Evolutionary conservation across 2,113 vertebrate species (phyloP), one percentile per base, ranked within the genome.

Genomic region (Lepus timidus): DNA sequence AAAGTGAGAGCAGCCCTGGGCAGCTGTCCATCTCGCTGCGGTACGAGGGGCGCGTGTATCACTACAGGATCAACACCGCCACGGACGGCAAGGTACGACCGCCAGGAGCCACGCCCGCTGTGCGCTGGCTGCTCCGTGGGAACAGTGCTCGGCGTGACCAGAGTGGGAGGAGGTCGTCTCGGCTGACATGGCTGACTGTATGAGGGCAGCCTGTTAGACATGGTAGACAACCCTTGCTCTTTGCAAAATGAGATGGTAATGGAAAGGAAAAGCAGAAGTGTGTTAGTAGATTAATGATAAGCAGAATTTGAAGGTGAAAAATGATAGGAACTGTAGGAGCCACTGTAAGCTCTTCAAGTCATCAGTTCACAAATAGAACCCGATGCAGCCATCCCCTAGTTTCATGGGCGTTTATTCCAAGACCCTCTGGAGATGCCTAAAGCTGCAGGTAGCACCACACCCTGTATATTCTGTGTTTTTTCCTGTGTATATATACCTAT

Each of bases 1-100:
- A 99, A 87, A 99, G 99, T 11, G 99, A 99, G 98, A 99, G 99
- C 98, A 99, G 99, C 98, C 99, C 99, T 0, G 99, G 99, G 44
- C 99, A 99, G 98, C 97, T 99, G 9, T 99, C 99, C 23, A 99
- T 99, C 97, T 99, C 99, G 9, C 99, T 99, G 96, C 98, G 99
- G 97, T 99, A 99, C 8, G 99, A 99, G 95, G 99, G 99, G 10
- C 99, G 99, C 6, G 99, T 99, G 82, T 99, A 99, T 98, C 99
- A 99, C 99, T 99, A 99, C 98, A 98, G 99, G 97, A 99, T 99
- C 98, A 99, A 99, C 97, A 99, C 99, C 22, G 98, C 99, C 92
- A 97, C 99, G 0, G 99, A 99, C 64, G 99, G 99, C 95, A 99
- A 99, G 99, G 99, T 99, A 91, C 98, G 98, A 44, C 33, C 19